A percentile compares a stretch with the other conserved stretches of the same genome.
phyloP scores from a whole-genome alignment of 2,888 invertebrate genomes.

The Dynastes hyllus region DNA sequence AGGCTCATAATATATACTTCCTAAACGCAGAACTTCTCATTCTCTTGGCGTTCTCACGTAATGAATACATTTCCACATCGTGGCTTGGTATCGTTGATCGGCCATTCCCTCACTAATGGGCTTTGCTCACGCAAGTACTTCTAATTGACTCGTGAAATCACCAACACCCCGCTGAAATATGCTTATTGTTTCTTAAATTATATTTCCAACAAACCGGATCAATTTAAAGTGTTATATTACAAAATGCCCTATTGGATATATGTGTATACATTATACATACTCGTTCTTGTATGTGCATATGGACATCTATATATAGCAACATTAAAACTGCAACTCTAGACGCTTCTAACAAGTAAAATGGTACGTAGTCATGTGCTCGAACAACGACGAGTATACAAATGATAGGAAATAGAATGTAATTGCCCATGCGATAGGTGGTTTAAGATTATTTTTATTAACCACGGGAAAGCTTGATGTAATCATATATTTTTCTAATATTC shows the following conservation, averaged over 20 bases:
- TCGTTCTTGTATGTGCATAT: neutral
- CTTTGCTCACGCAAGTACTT: slow-evolving; percentile 67
- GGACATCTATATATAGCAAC: slow-evolving; percentile 1
- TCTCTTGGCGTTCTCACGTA: slow-evolving; percentile 65
- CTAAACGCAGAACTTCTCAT: slow-evolving; percentile 55
- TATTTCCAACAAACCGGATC: slow-evolving; percentile 55
- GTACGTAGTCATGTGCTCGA: neutral
- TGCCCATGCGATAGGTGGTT: no score
- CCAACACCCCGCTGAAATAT: slow-evolving; percentile 64
- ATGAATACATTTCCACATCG: slow-evolving; percentile 55
- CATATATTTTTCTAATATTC: no score
- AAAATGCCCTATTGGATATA: slow-evolving; percentile 47
- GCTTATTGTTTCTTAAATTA: slow-evolving; percentile 63
- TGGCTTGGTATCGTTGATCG: slow-evolving; percentile 42
- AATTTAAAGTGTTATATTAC: slow-evolving; percentile 57
- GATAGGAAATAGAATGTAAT: no score
- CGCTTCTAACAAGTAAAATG: slow-evolving; percentile 6
- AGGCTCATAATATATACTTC: slow-evolving; percentile 58
- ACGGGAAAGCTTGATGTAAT: no score
- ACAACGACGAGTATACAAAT: no score
- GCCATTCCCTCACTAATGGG: slow-evolving; percentile 65
- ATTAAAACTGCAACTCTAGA: slow-evolving; percentile 15
- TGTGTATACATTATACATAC: neutral
- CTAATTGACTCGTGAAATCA: slow-evolving; percentile 70
- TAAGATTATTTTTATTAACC: no score